Conservation (phyloP, 2,888 invertebrate genomes). For the Galerucella nymphaeae region DNA sequence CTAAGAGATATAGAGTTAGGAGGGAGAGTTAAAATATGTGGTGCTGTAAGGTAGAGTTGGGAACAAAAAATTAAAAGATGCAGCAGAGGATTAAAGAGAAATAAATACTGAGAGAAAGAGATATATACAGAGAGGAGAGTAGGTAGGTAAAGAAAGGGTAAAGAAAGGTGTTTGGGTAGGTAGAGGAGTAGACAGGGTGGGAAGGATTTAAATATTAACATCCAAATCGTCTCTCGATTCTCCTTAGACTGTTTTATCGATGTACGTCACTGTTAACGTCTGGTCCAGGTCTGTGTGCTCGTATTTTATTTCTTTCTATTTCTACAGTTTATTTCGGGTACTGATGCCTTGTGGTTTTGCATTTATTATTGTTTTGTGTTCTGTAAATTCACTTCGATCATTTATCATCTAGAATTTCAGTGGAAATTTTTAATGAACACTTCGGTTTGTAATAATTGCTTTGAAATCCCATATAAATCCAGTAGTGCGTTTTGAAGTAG, state of each 20-base stretch:
- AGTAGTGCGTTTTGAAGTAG: not conserved
- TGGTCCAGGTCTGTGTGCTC: slow-evolving; percentile 13
- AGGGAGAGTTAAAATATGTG: too few species aligned
- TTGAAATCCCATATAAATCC: not conserved
- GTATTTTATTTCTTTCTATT: slow-evolving; percentile 8
- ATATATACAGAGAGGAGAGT: too few species aligned
- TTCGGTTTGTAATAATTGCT: not conserved
- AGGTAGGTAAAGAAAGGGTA: too few species aligned
- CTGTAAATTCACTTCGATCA: slow-evolving; percentile 23
- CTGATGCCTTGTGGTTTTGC: not conserved
- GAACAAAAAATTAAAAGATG: too few species aligned
- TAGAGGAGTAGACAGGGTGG: too few species aligned
- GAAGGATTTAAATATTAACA: too few species aligned
- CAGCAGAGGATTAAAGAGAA: too few species aligned
- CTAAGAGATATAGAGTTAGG: too few species aligned
- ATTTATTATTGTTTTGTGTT: slow-evolving; percentile 10
- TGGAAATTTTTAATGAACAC: slow-evolving; percentile 16
- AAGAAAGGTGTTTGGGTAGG: too few species aligned
- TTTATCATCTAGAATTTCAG: slow-evolving; percentile 15
- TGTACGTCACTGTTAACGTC: slow-evolving; percentile 8
- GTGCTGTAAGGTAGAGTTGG: too few species aligned
- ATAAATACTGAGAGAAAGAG: too few species aligned
- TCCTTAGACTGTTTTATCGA: not conserved
- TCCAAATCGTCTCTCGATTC: not conserved
- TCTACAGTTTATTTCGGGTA: slow-evolving; percentile 8